Percentiles rank a stretch among this genome's conserved stretches.
Conservation (phyloP, 2,888 invertebrate species). For the Agrotis exclamationis region DNA sequence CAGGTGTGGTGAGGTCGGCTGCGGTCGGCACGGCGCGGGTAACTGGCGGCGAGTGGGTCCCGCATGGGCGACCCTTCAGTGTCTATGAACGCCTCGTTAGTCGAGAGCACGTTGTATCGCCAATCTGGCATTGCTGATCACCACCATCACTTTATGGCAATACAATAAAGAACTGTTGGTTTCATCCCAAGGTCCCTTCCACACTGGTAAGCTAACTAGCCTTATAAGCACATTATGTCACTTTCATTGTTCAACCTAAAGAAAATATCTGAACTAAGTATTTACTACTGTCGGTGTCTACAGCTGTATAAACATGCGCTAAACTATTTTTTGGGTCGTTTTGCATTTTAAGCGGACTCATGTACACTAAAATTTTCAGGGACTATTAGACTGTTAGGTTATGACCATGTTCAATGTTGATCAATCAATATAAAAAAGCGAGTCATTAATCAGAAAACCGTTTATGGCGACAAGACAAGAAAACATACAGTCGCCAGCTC, state of each 20-base stretch:
- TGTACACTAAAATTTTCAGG: conserved; percentile 16
- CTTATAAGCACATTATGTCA: conserved; percentile 70
- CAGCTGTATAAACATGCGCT: conserved; percentile 76
- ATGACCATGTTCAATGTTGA: background rate
- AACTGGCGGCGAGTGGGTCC: conserved; percentile 87
- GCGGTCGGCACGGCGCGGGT: conserved; percentile 90
- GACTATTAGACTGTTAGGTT: background rate
- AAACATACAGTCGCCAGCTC: no score
- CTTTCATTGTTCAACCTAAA: conserved; percentile 72
- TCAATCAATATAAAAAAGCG: background rate
- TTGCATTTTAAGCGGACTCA: conserved; percentile 31
- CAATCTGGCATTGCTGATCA: conserved; percentile 89
- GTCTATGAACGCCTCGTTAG: conserved; percentile 89
- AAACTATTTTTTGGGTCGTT: conserved; percentile 41
- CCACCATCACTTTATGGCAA: conserved; percentile 82
- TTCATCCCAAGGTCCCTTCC: conserved; percentile 69
- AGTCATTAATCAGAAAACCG: background rate
- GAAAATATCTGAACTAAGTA: conserved; percentile 66
- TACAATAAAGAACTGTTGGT: conserved; percentile 68
- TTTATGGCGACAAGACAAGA: background rate
- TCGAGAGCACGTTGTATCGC: conserved; percentile 90
- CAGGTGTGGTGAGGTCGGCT: conserved; percentile 87
- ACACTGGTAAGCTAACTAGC: conserved; percentile 57
- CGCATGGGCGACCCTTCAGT: conserved; percentile 77
- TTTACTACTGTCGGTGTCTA: conserved; percentile 80